Evolutionary conservation across 2,888 invertebrate species (phyloP), one percentile per base, ranked within the genome.

Genomic region (Mythimna pallens): DNA sequence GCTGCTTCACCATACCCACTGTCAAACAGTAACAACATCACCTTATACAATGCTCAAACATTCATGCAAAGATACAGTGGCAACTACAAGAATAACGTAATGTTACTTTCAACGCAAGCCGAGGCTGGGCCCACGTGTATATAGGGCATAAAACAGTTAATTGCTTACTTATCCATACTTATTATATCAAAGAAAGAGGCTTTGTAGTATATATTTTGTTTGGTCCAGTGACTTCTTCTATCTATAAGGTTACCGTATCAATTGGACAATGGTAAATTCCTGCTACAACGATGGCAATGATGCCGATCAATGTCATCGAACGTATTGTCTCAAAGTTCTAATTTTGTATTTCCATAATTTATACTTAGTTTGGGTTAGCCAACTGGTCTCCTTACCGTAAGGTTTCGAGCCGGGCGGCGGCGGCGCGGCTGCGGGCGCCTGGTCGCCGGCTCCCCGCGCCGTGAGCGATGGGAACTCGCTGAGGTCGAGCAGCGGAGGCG

Each of bases 1-100:
- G 99, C 96, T 99, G 98, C 96, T 99, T 99, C 88, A 99, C 99
- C 98, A 99, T 99, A 93, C 99, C 99, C 95, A 99, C 98, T 98
- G 94, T 55, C 66, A 62, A 20, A 74, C n/a, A 68, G 30, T 40
- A 22, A 30, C 34, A 70, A 64, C 14, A 30, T 20, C 50, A 22
- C n/a, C 50, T 55, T 25, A 58, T 7, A n/a, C 30, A 54, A 40
- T 64, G 14, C 9, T 54, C 17, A 25, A 68, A 3, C 34, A 55
- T 4, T 25, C n/a, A 30, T 65, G 20, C 14, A 36, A 55, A 22
- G 9, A 34, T 14, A 6, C 20, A 20, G 9, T 63, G 22, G 12
- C 22, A 22, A 62, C 22, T 62, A 34, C 8, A 63, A 36, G 2
- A 52, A 40, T 50, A 69, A n/a, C n/a, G n/a, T n/a, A n/a, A n/a